Evolutionary conservation across 2,113 vertebrate species (phyloP).

Genomic region (Noctilio leporinus): DNA sequence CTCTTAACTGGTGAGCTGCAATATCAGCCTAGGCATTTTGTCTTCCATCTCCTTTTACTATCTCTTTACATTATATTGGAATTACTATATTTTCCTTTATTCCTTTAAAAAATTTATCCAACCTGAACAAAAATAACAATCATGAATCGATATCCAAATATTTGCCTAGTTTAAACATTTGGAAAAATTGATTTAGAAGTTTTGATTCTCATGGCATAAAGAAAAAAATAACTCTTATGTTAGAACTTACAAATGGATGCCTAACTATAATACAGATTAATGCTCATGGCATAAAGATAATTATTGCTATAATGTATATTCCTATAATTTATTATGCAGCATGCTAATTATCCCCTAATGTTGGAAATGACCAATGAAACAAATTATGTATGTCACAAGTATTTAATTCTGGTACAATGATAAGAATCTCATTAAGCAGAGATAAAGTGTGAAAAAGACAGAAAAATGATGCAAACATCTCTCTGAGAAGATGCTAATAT

Average conservation of each 20-base stretch:
- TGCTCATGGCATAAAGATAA: neutral
- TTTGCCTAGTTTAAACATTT: neutral
- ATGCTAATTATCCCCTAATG: neutral
- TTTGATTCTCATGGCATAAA: neutral
- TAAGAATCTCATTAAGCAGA: conserved; percentile 6
- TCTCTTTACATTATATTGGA: neutral
- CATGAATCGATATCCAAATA: neutral
- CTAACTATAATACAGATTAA: neutral
- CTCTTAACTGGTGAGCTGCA: neutral
- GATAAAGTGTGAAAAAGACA: neutral
- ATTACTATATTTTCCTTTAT: neutral
- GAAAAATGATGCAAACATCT: conserved; percentile 8
- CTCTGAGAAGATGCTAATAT: neutral
- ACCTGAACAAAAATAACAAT: neutral
- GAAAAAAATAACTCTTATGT: neutral
- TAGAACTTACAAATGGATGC: neutral
- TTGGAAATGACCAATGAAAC: conserved; percentile 20
- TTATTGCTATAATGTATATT: conserved; percentile 12
- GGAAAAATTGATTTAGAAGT: neutral
- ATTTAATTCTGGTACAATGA: conserved; percentile 12
- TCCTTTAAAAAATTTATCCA: neutral
- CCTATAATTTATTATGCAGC: neutral
- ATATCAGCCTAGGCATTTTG: neutral
- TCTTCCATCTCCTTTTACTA: neutral
- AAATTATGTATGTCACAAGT: conserved; percentile 38